A percentile compares a stretch with the other conserved stretches of the same genome.
Evolutionary conservation across 2,888 invertebrate genomes (phyloP).

Genomic region (Caenorhabditis becei): DNA sequence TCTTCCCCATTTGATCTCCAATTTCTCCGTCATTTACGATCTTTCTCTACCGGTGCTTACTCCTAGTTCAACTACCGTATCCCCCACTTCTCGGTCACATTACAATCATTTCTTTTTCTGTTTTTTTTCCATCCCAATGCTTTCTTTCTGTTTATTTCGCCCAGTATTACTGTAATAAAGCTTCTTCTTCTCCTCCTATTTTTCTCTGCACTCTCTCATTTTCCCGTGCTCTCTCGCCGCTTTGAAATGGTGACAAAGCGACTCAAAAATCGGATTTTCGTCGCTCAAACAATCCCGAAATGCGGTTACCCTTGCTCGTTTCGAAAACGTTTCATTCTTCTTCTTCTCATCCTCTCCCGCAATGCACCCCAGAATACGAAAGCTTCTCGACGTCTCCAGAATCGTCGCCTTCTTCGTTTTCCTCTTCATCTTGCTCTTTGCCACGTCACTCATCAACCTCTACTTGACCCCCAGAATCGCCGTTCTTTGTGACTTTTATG

Average conservation of each 20-base stretch:
- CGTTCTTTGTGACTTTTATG: slow-evolving; percentile 47
- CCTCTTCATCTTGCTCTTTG: slow-evolving; percentile 41
- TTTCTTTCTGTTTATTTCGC: too few relatives aligned
- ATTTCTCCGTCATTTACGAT: slow-evolving; percentile 20
- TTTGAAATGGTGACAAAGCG: slow-evolving; percentile 1
- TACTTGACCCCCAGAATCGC: slow-evolving; percentile 48
- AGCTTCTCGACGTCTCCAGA: slow-evolving; percentile 1
- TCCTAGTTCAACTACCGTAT: background rate
- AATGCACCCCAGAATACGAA: slow-evolving; percentile 36
- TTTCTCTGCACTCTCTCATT: background rate
- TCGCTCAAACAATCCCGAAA: slow-evolving; percentile 18
- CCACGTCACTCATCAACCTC: slow-evolving; percentile 50
- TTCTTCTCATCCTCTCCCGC: background rate
- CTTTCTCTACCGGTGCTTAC: slow-evolving; percentile 38
- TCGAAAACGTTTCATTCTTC: slow-evolving; percentile 6
- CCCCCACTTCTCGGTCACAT: slow-evolving; percentile 25
- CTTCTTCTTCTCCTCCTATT: background rate
- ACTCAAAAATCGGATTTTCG: slow-evolving; percentile 6
- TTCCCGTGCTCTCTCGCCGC: background rate
- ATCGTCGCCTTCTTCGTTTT: slow-evolving; percentile 24
- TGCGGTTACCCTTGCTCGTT: slow-evolving; percentile 16
- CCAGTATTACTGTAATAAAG: too few relatives aligned
- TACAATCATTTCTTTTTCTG: background rate
- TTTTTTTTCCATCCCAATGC: slow-evolving; percentile 20
- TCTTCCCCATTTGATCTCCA: background rate